Evolutionary conservation across 2,888 invertebrate species (phyloP), one percentile per base, ranked within the genome.

Genomic region (Philereme vetulata): DNA sequence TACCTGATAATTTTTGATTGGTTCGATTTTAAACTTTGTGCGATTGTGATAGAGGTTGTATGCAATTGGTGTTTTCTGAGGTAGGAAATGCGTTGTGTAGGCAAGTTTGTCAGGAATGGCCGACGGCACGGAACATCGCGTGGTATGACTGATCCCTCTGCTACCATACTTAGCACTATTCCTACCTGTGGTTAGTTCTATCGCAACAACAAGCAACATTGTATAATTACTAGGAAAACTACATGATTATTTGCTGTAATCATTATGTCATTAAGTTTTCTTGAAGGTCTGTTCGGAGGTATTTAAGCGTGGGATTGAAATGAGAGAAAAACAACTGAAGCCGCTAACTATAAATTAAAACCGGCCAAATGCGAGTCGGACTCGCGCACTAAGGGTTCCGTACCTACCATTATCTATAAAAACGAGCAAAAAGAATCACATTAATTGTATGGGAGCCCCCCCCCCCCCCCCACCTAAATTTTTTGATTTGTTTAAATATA

Each of bases 51-150:
- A 75, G 74, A 74, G 74, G 65, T 72, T 72, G 71, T 67, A 65
- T 71, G 69, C 78, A 74, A 72, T 77, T 74, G 77, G 73, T 74
- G 76, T 76, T 77, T 84, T 80, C 77, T 74, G 77, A 77, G 76
- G 78, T 71, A 78, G 77, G 74, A 65, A 76, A 80, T 78, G 76
- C 75, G 75, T 81, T 77, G 77, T 72, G 71, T 77, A 76, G 75
- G 79, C 74, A 75, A 80, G 80, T 77, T 78, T 72, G 76, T 76
- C 68, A 68, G 67, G 75, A 88, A 69, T 80, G 73, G 66, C 86
- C 85, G 84, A 49, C 86, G 85, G 85, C 91, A 91, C 88, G 91
- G 88, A 51, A 91, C 54, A 4, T 90, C 60, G 90, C 91, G 90
- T 91, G 89, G 45, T 63, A 66, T 63, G 58, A 55, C 46, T 50